Conservation (phyloP, 53 echinoderm and acorn worm genomes). For the Paracentrotus lividus region DNA sequence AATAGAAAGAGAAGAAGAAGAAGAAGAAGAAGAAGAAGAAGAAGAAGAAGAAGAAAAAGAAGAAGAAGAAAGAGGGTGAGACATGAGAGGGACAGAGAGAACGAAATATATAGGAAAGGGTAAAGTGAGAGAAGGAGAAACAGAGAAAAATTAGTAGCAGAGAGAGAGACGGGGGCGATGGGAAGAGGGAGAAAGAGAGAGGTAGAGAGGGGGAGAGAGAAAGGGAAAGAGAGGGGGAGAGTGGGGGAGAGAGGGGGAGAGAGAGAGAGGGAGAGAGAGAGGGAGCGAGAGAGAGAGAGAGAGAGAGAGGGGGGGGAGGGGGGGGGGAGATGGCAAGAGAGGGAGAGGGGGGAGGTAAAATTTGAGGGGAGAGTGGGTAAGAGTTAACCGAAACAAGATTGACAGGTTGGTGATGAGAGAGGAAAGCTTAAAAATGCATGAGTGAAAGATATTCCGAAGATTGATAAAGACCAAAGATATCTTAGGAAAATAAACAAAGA, state of each 20-base stretch:
- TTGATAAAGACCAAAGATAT: conserved; percentile 17
- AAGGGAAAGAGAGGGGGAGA: neutral
- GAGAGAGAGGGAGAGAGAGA: neutral
- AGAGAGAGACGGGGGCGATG: neutral
- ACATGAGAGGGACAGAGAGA: neutral
- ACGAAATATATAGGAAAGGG: neutral
- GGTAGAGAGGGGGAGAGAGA: neutral
- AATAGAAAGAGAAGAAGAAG: too few species aligned
- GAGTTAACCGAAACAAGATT: neutral
- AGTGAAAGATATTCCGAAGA: neutral
- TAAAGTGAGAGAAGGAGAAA: neutral
- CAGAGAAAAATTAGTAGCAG: neutral
- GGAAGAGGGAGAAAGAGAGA: neutral
- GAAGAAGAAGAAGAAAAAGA: neutral
- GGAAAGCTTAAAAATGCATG: conserved; percentile 4
- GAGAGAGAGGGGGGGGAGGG: neutral
- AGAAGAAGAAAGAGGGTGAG: neutral
- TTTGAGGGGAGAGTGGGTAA: neutral
- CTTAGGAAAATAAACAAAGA: neutral
- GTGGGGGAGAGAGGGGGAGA: too few species aligned
- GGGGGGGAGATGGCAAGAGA: neutral
- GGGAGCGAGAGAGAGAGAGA: neutral
- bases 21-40: neutral
- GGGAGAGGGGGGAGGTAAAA: neutral
- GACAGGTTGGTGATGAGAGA: neutral